Evolutionary conservation across 1,140 invertebrate species (phyloP).

Genomic region (Zaprionus vittiger): DNA sequence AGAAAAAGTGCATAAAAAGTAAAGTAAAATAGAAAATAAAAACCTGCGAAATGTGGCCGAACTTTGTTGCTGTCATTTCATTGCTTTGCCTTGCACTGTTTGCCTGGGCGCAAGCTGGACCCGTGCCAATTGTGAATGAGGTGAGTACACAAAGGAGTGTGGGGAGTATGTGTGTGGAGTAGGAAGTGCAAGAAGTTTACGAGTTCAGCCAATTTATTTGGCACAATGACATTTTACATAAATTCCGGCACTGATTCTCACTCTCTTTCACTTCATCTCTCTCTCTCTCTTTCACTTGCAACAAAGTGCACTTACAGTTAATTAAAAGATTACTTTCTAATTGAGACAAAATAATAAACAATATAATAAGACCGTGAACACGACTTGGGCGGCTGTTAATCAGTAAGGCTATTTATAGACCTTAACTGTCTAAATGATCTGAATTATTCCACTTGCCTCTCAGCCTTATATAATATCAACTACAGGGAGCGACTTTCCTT

Average conservation of each 20-base stretch:
- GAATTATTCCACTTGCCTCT: slow-evolving; percentile 40
- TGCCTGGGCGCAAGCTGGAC: slow-evolving; percentile 74
- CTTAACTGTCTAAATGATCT: slow-evolving; percentile 44
- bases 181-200: slow-evolving; percentile 44
- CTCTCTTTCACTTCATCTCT: not conserved
- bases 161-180: not conserved
- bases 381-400: slow-evolving; percentile 54
- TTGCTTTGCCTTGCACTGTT: slow-evolving; percentile 66
- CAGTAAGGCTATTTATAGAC: slow-evolving; percentile 49
- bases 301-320: slow-evolving; percentile 22
- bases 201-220: slow-evolving; percentile 51
- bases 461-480: slow-evolving; percentile 41
- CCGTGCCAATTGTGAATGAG: slow-evolving; percentile 83
- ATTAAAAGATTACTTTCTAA: slow-evolving; percentile 55
- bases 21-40: slow-evolving; percentile 27
- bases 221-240: slow-evolving; percentile 42
- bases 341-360: slow-evolving; percentile 14
- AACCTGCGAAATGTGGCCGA: slow-evolving; percentile 64
- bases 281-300: not conserved
- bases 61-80: slow-evolving; percentile 70
- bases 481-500: slow-evolving; percentile 23
- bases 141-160: slow-evolving; percentile 53
- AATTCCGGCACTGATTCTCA: slow-evolving; percentile 6
- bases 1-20: slow-evolving; percentile 17
- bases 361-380: slow-evolving; percentile 23